Conservation (phyloP, 2,113 vertebrate genomes). For the Myocastor coypus region DNA sequence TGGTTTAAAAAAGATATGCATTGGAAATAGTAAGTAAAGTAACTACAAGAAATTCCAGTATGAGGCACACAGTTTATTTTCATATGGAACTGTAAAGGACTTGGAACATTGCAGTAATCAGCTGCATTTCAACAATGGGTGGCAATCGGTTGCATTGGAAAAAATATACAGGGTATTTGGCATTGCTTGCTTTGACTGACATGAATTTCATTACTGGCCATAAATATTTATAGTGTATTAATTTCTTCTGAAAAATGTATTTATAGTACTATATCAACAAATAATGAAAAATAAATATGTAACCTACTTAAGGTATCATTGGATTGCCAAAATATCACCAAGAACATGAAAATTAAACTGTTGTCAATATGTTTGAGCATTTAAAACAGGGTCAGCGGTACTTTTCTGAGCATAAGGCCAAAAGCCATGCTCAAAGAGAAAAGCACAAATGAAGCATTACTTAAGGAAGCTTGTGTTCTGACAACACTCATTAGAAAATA, state of each 20-base stretch:
- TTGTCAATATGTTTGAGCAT: background rate
- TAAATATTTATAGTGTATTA: background rate
- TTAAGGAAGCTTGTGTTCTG: background rate
- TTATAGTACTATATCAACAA: background rate
- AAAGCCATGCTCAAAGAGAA: background rate
- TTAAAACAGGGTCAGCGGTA: constrained; percentile 11
- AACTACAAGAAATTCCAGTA: background rate
- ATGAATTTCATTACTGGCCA: background rate
- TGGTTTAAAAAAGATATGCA: background rate
- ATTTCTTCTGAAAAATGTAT: constrained; percentile 1
- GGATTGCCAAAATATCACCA: background rate
- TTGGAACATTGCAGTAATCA: background rate
- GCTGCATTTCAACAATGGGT: background rate
- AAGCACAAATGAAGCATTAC: background rate
- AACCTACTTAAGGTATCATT: background rate
- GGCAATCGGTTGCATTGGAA: background rate
- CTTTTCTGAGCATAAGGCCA: background rate
- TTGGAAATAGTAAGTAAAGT: background rate
- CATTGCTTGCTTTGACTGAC: background rate
- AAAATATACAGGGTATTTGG: background rate
- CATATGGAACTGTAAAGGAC: background rate
- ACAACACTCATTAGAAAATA: background rate
- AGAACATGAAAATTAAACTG: background rate
- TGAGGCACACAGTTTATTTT: background rate
- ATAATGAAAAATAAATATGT: background rate